Base-by-base conservation (phyloP, 2,888 invertebrate genomes). In the Philereme vetulata region DNA sequence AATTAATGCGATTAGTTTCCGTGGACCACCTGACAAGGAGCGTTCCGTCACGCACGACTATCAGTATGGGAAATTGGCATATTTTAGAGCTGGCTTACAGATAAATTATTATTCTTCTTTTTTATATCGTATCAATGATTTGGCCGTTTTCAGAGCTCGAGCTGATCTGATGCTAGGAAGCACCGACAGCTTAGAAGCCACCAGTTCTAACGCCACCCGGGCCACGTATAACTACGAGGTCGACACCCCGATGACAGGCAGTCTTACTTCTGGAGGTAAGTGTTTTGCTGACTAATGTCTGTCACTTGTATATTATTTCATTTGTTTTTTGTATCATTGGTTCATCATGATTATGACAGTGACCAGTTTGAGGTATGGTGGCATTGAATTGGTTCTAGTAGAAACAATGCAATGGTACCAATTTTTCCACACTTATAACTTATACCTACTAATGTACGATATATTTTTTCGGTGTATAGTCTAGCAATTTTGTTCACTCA, bases 231-330 rank as follows among this genome's bases (percentile, higher is more conserved):
- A 96, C 78, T 96, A 95, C 69, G 96, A 97, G 82, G 95, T 95
- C 0, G 96, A 97, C 76, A 97, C 97, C 0, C 94, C 96, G 43
- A 96, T 96, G 95, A 96, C 97, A 0, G 96, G 96, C 55, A 97
- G 97, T 82, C 94, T 96, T 55, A 96, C 97, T 21, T 97, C 97
- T 82, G 93, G 93, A 82, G 93, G 93, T 93, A 74, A 84, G 81
- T 55, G 35, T 53, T 55, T 50, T 53, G 32, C 45, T 53, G 3
- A 38, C 36, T 42, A 8, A 33, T 42, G 3, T 6, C 7, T 38
- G 8, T 38, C 38, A 21, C 2, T 21, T 21, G 21, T 21, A 21
- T 21, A 21, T 21, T 21, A 21, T 34, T 9, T n/a, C 4, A n/a
- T 48, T 34, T 35, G 42, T 46, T 21, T 42, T 9, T 45, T n/a